phyloP scores from a whole-genome alignment of 2,113 vertebrate genomes.

The Pomatostomus ruficeps region DNA sequence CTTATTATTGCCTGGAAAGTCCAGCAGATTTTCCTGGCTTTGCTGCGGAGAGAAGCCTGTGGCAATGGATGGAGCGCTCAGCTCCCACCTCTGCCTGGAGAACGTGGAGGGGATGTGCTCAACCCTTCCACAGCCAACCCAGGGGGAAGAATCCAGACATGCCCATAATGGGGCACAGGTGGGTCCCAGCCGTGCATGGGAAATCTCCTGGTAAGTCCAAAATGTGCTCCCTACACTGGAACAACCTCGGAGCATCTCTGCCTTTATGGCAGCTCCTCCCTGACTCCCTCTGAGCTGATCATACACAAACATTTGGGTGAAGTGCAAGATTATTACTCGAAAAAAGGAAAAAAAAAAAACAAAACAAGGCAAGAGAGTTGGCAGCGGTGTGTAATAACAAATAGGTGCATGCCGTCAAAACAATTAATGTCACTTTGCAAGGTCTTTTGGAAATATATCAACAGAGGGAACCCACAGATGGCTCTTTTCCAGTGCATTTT shows the following conservation, averaged over 20 bases:
- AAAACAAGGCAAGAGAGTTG: not conserved
- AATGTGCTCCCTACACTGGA: not conserved
- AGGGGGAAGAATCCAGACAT: not conserved
- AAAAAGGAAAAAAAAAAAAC: not conserved
- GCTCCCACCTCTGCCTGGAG: not conserved
- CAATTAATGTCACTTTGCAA: conserved; percentile 70
- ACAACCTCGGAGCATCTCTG: not conserved
- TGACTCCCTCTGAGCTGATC: not conserved
- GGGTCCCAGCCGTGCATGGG: not conserved
- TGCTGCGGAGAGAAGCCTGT: conserved; percentile 22
- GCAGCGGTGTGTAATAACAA: conserved; percentile 9
- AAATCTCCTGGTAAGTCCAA: not conserved
- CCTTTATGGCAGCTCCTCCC: not conserved
- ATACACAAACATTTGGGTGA: not conserved
- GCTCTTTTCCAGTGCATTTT: conserved; percentile 62
- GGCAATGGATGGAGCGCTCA: not conserved
- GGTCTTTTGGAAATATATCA: conserved; percentile 67
- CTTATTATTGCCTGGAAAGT: conserved; percentile 64
- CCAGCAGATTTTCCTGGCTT: conserved; percentile 54
- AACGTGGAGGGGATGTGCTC: not conserved
- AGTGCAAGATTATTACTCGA: not conserved
- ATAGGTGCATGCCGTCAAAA: conserved; percentile 62
- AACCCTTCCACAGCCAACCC: not conserved
- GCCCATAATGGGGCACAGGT: not conserved
- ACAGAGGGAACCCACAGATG: conserved; percentile 68